Evolutionary conservation across 2,888 invertebrate genomes (phyloP), one percentile per base, ranked within the genome.

Genomic region (Leptopilina drosophilae): DNA sequence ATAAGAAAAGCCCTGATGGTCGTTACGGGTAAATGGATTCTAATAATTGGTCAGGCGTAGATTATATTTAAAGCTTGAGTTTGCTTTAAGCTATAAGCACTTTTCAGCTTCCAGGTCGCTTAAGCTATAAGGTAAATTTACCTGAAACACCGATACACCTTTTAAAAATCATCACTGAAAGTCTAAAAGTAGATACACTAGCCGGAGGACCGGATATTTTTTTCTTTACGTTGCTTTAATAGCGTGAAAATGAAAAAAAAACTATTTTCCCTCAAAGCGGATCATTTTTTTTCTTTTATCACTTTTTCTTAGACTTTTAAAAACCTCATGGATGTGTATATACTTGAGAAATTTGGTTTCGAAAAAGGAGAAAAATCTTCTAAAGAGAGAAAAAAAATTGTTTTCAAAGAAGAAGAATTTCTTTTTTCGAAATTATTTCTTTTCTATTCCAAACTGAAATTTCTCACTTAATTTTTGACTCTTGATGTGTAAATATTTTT

Each of bases 111-210:
- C 53, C 69, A 56, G 56, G 73, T 73, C 73, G 56, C 33, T 33
- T 73, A 73, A 73, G 56, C 73, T 56, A 73, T 33, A 73, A 73
- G 56, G 56, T 73, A 73, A 73, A 73, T 73, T 73, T 73, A 73
- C 73, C 73, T 73, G 53, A 59, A 73, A 33, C 56, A 53, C 73
- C 73, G 73, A 73, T 73, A 73, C 42, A 42, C 42, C 42, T 73
- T 26, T n/a, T 26, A 53, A 12, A 26, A 56, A 73, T 53, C 42
- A 40, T n/a, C 56, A 53, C 26, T 56, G n/a, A 73, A 73, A 59
- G 40, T 56, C 9, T 33, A 73, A 33, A 59, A 33, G 12, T 49
- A 49, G 9, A 49, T 49, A 11, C 33, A 33, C 12, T 49, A 49
- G 49, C 49, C 49, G 14, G n/a, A 59, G 56, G 26, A 73, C 53